Base-by-base conservation (phyloP, 2,797 vertebrate genomes). In the Ctenochaetus hawaiiensis region DNA sequence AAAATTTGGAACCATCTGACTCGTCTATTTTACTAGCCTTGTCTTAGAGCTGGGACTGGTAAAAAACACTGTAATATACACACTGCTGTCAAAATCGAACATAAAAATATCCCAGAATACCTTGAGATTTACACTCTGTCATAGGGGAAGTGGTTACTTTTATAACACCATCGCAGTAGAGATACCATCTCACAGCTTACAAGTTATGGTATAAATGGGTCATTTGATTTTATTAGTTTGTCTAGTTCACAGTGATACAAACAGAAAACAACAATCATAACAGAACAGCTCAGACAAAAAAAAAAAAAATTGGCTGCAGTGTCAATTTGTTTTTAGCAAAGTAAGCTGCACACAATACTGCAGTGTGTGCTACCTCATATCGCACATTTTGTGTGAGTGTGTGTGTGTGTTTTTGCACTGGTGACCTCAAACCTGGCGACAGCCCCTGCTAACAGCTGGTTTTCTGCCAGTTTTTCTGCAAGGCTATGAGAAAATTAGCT, bases 1-100 rank as follows among this genome's bases (percentile, higher is more conserved):
- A 92, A 91, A 89, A 87, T 91, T 84, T 92, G 75, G 77, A 88
- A 83, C 81, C 84, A 82, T 88, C 87, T 76, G 67, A 67, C 79
- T 86, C 11, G 43, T 72, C 67, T 89, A 37, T 89, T 91, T 90
- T 85, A 92, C 86, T 83, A 71, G 75, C 64, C 77, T 68, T 69
- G 86, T 90, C 77, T 49, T 80, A 49, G 85, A 76, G 75, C 79
- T 69, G 80, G 69, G 77, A 77, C 81, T 80, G 80, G 63, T 84
- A 85, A 88, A 30, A 39, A 89, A 88, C 69, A 80, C 68, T 78
- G 75, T 79, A 87, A 89, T 85, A 91, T 87, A 91, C 88, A 83
- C 75, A 57, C 81, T 70, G 85, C 88, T 83, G 87, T 89, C 75
- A 88, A 80, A 80, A 56, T 2, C 41, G 75, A 83, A 72, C 83